phyloP scores from a whole-genome alignment of 2,888 invertebrate genomes.

The Flexamia atlantica region DNA sequence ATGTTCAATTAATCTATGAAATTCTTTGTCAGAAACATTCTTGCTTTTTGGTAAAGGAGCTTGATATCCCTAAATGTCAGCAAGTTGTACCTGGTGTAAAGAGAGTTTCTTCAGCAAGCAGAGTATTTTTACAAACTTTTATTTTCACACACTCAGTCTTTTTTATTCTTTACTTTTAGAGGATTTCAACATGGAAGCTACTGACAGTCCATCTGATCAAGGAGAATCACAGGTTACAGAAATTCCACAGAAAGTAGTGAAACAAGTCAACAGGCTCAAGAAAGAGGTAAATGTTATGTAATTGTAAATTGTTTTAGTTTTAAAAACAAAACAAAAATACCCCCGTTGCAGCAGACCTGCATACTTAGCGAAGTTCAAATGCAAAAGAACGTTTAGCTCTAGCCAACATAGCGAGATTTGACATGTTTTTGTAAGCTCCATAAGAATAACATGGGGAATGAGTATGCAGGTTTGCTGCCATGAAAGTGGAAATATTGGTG shows the following conservation, averaged over 20 bases:
- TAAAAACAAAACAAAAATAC: neutral
- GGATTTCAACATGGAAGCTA: neutral
- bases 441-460: neutral
- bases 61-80: no score
- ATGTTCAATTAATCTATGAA: no score
- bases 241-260: neutral
- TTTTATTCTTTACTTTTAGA: no score
- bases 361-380: neutral
- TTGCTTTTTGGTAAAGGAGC: no score
- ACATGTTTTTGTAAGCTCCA: neutral
- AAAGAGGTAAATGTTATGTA: neutral
- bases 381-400: neutral
- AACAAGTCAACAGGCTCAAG: conserved; percentile 6
- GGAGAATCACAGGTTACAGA: neutral
- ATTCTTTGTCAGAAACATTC: no score
- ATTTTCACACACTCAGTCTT: no score
- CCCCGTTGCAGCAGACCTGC: neutral
- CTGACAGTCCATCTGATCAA: neutral
- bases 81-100: no score
- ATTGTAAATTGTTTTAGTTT: no score
- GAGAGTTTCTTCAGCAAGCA: no score
- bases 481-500: neutral
- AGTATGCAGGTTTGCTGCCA: neutral
- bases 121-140: no score
- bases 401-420: neutral